Evolutionary conservation across 2,113 vertebrate species (phyloP).

Genomic region (Micronisus gabar): DNA sequence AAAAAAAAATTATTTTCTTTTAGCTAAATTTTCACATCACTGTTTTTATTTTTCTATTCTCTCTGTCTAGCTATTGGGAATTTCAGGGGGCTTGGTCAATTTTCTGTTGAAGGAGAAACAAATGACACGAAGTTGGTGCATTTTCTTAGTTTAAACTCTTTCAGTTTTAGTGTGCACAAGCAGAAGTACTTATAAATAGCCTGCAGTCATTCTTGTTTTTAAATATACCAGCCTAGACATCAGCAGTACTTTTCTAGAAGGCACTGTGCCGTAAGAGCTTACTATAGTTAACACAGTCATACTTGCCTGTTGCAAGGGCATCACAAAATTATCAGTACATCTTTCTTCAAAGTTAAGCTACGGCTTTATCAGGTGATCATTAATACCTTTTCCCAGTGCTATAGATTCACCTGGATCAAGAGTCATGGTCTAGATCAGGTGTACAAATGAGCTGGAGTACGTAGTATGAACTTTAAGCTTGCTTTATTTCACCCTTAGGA

Average conservation of each 20-base stretch:
- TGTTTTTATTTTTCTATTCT: not conserved
- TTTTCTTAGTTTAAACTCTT: not conserved
- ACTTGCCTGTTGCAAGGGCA: not conserved
- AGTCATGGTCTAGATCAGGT: not conserved
- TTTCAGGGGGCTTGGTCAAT: not conserved
- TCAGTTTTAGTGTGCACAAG: not conserved
- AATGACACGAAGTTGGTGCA: not conserved
- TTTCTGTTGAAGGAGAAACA: not conserved
- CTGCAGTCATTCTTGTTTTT: slow-evolving; percentile 3
- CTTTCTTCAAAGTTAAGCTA: not conserved
- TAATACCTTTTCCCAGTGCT: not conserved
- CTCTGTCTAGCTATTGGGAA: not conserved
- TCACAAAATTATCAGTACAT: not conserved
- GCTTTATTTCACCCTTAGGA: not conserved
- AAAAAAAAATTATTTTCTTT: not conserved
- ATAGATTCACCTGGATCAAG: not conserved
- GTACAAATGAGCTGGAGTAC: not conserved
- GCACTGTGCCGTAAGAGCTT: not conserved
- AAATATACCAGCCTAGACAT: not conserved
- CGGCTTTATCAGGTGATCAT: not conserved
- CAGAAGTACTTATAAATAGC: slow-evolving; percentile 7
- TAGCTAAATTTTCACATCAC: not conserved
- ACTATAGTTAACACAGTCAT: not conserved
- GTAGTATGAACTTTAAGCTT: not conserved
- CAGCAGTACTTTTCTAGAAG: not conserved